phyloP scores from a whole-genome alignment of 2,797 vertebrate genomes.

The Callimico goeldii region DNA sequence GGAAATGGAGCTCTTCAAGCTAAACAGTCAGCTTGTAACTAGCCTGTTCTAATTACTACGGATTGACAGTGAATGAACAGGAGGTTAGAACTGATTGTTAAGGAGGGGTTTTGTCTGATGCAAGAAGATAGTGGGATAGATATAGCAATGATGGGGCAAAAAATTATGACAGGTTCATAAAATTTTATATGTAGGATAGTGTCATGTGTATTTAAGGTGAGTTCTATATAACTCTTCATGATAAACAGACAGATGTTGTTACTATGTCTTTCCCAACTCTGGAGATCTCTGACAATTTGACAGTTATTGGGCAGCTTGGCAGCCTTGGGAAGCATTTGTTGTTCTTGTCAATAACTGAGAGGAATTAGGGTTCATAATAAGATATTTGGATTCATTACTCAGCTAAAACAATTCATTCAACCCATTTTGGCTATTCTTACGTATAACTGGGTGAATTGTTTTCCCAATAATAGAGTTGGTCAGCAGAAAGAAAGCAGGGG shows the following conservation, averaged over 20 bases:
- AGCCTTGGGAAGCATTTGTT: background rate
- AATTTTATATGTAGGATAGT: background rate
- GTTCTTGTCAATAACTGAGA: constrained; percentile 11
- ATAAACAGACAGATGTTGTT: background rate
- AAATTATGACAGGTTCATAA: background rate
- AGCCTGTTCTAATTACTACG: background rate
- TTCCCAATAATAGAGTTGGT: background rate
- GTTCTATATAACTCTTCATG: constrained; percentile 11
- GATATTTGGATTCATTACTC: background rate
- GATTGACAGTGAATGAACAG: background rate
- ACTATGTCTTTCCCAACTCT: background rate
- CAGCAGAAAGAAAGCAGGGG: background rate
- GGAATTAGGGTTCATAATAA: background rate
- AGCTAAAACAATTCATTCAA: background rate
- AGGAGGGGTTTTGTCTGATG: background rate
- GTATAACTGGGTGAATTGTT: background rate
- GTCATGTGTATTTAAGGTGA: background rate
- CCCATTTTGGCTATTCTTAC: constrained; percentile 8
- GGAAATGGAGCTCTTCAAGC: background rate
- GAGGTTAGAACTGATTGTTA: background rate
- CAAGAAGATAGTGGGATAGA: background rate
- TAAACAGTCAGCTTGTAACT: background rate
- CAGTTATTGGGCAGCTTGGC: background rate
- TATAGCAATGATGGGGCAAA: background rate
- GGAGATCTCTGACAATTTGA: background rate